Evolutionary conservation across 2,113 vertebrate species (phyloP), one percentile per base, ranked within the genome.

Genomic region (Perca flavescens): DNA sequence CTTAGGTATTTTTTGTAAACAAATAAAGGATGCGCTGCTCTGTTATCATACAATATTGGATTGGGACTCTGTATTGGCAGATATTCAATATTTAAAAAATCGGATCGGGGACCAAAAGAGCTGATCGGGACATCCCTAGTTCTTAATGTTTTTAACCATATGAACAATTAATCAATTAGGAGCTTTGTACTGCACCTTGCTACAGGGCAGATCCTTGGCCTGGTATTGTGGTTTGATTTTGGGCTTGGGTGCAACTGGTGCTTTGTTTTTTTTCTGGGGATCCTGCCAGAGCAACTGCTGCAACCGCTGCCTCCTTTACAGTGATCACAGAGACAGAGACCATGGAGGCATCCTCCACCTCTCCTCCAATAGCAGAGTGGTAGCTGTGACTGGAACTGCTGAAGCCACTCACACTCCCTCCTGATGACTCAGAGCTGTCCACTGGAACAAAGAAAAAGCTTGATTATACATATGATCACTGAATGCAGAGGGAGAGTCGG

Each of bases 341-440:
- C 0, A 91, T 89, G 9, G 80, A 69, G 9, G 50, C 15, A 61
- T 95, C 94, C 66, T 96, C 95, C 57, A 61, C 72, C 25, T 94
- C 95, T 82, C 93, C 91, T 58, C 89, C 90, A 2, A 87, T 54
- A 54, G 91, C 86, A 6, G 94, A 95, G 46, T 87, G 92, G 80
- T 84, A 94, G 82, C 94, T 94, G 81, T 93, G 91, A 46, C 93
- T 86, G 21, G 93, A 95, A 34, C 94, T 94, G 87, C 95, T 96
- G 82, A 95, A 93, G 47, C 94, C 94, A 9, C 93, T 95, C 16
- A 96, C 82, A 7, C 95, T 96, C 54, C 95, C 95, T 1, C 93
- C 94, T 0, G 95, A 96, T 0, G 95, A 96, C 88, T 95, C 95
- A 0, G 94, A 96, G 87, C 95, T 94, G 86, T 95, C 94, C 86